These are phyloP conservation scores for Sebastes nivosus DNA, from an alignment of 2,797 vertebrate genomes.

Conservation along the genomic window DNA sequence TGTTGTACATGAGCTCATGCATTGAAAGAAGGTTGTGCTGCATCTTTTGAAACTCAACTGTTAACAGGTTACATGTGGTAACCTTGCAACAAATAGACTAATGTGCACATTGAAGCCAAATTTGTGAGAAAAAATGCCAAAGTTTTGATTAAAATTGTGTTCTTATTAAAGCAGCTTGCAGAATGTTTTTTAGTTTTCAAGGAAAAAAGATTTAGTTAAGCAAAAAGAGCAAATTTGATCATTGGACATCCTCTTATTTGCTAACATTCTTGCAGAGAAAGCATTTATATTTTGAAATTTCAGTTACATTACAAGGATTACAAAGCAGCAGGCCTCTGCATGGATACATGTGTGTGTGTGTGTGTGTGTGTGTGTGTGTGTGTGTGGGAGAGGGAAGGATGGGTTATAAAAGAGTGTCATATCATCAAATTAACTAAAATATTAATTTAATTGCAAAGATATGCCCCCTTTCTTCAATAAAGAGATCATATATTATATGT, in stretches of 20 bases:
- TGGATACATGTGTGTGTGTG: neutral
- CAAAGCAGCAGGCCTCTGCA: neutral
- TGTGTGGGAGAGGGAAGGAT: neutral
- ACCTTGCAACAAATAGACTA: conserved; percentile 32
- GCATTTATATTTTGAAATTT: neutral
- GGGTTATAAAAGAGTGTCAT: neutral
- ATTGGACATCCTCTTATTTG: neutral
- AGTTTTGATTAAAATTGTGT: neutral
- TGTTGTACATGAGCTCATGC: conserved; percentile 40
- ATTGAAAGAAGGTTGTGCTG: conserved; percentile 25
- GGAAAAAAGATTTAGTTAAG: neutral
- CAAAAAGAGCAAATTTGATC: neutral
- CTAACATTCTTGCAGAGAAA: neutral
- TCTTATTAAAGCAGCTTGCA: neutral
- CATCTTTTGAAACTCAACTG: conserved; percentile 16
- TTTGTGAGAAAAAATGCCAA: neutral
- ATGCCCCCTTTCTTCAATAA: neutral
- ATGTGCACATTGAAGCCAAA: neutral
- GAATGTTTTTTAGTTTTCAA: neutral
- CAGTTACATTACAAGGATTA: neutral
- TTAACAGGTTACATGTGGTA: conserved; percentile 5
- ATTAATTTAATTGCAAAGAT: neutral
- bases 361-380: neutral
- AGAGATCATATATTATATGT: neutral
- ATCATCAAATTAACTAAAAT: neutral